Evolutionary conservation across 2,888 invertebrate genomes (phyloP), one percentile per base, ranked within the genome.

Genomic region (Agrypnus murinus): DNA sequence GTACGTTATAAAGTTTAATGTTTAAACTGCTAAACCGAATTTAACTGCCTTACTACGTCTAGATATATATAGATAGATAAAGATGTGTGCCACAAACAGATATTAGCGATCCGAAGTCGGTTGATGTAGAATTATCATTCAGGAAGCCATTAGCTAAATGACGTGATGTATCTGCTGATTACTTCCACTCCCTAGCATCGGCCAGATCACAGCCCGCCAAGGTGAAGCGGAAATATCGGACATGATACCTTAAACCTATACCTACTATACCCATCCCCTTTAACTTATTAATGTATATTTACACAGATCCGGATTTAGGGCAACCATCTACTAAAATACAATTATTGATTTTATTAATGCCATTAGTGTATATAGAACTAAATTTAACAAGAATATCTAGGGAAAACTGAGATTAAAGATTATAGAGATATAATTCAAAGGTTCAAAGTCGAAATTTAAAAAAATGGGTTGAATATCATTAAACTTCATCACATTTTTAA

Each of bases 101-200:
- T 79, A 78, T 79, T 78, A 78, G 76, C 78, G 77, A 78, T 77
- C 76, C 73, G 71, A 73, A 77, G 76, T 77, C 75, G 73, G 73
- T 62, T 58, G 80, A 81, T 80, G 79, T 79, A 75, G 84, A 84
- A 85, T 86, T 85, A 86, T 80, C 83, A 84, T 85, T 84, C 83
- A 84, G 85, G 85, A 85, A 85, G 83, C 85, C 85, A 85, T 86
- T 85, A 86, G 84, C 84, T 82, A 85, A 85, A 86, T 85, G 86
- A 85, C 84, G 83, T 85, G 84, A 84, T 83, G 84, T 84, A 84
- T 84, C 83, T 82, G 78, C 81, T 84, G 84, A 85, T 84, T 85
- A 83, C 83, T 80, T 82, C 83, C 83, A 82, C 83, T 83, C 82
- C 81, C 82, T 80, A 10, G 69, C 59, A 72, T 67, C 63, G 69